Evolutionary conservation across 2,113 vertebrate species (phyloP).

Genomic region (Leucoraja erinaceus): DNA sequence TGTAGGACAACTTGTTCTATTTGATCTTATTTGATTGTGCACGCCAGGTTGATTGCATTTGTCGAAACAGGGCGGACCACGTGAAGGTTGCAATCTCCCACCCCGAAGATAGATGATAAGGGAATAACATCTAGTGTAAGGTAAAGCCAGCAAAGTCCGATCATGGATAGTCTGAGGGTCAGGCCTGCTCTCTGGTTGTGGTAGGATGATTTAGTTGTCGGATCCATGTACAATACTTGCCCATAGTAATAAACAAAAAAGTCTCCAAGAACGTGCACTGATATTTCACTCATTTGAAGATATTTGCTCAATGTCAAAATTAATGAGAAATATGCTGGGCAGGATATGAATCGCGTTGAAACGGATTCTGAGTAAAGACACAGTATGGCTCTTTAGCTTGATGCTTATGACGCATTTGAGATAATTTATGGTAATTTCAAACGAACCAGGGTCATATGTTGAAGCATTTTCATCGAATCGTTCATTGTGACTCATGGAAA

Average conservation of each 20-base stretch:
- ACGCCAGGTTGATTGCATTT: too few species aligned
- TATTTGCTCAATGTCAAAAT: slow-evolving; percentile 9
- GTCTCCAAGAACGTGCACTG: background rate
- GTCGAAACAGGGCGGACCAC: too few species aligned
- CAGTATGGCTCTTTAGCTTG: background rate
- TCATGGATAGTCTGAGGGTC: too few species aligned
- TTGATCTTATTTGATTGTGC: too few species aligned
- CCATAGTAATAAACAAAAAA: background rate
- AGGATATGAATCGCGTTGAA: slow-evolving; percentile 20
- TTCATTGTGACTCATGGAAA: background rate
- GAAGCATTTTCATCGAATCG: slow-evolving; percentile 1
- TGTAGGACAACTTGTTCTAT: too few species aligned
- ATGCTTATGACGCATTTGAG: slow-evolving; percentile 15
- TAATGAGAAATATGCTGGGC: background rate
- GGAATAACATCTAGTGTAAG: too few species aligned
- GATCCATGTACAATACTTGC: background rate
- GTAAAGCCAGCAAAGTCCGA: too few species aligned
- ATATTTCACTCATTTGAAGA: slow-evolving; percentile 19
- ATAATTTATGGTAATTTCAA: slow-evolving; percentile 22
- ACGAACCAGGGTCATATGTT: background rate
- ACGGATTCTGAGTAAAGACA: background rate
- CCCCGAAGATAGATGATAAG: too few species aligned
- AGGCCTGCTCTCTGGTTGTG: too few species aligned
- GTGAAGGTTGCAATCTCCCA: too few species aligned
- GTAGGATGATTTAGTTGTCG: too few species aligned